Evolutionary conservation across 2,888 invertebrate species (phyloP).

Genomic region (Tenthredo notha): DNA sequence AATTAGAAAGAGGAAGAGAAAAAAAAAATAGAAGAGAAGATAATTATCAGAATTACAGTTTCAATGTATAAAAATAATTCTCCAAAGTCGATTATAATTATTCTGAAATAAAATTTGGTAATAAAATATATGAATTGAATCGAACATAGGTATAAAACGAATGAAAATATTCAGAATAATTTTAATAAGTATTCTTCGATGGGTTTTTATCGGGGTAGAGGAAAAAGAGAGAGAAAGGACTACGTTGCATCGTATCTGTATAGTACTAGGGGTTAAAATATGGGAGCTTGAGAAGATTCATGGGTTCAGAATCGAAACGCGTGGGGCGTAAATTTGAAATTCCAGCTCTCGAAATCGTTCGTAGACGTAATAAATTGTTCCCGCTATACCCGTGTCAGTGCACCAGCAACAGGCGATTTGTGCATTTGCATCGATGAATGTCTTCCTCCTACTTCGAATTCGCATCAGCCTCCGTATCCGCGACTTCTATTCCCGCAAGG

Average conservation of each 20-base stretch:
- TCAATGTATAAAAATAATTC: no score
- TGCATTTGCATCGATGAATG: slow-evolving; percentile 47
- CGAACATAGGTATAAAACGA: background rate
- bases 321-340: slow-evolving; percentile 20
- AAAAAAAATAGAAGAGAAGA: background rate
- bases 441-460: background rate
- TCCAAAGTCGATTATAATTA: no score
- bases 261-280: background rate
- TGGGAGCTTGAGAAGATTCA: background rate
- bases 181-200: background rate
- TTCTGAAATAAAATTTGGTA: no score
- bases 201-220: background rate
- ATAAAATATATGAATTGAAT: background rate
- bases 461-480: background rate
- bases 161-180: background rate
- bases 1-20: no score
- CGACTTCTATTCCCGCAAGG: background rate
- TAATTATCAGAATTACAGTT: no score
- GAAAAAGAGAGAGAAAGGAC: background rate
- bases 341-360: slow-evolving; percentile 38
- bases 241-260: background rate
- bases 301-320: background rate
- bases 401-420: slow-evolving; percentile 23
- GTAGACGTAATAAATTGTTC: slow-evolving; percentile 32
- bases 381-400: background rate